phyloP scores from a whole-genome alignment of 2,797 vertebrate genomes.

The Acridotheres tristis region DNA sequence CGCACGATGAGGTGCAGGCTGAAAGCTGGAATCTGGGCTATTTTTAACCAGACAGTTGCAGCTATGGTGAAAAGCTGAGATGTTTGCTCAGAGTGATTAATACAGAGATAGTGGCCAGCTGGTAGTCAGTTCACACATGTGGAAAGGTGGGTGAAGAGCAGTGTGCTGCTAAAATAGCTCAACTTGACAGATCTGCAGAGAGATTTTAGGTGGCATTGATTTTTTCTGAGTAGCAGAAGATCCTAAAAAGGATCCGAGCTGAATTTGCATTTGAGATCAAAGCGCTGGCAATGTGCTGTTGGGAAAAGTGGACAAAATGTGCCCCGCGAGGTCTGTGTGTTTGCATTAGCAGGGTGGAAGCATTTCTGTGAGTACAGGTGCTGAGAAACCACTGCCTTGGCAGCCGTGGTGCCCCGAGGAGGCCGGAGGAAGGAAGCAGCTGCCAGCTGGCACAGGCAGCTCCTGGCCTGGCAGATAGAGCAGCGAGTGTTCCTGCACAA shows the following conservation, averaged over 20 bases:
- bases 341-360: not conserved
- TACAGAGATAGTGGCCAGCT: not conserved
- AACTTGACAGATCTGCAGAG: not conserved
- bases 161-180: not conserved
- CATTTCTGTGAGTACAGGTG: constrained; percentile 8
- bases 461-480: not conserved
- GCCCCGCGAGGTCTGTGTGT: not conserved
- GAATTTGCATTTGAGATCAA: not conserved
- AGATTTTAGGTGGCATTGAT: not conserved
- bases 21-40: not conserved
- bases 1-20: not conserved
- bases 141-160: not conserved
- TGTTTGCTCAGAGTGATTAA: not conserved
- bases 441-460: not conserved
- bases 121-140: not conserved
- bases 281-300: not conserved
- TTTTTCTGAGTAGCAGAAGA: not conserved
- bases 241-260: not conserved
- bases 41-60: constrained; percentile 15
- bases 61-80: not conserved
- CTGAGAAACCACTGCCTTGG: constrained; percentile 26
- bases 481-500: not conserved
- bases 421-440: not conserved
- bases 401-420: not conserved
- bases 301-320: not conserved